Conservation (phyloP, 2,797 vertebrate species). For the Ara ararauna region DNA sequence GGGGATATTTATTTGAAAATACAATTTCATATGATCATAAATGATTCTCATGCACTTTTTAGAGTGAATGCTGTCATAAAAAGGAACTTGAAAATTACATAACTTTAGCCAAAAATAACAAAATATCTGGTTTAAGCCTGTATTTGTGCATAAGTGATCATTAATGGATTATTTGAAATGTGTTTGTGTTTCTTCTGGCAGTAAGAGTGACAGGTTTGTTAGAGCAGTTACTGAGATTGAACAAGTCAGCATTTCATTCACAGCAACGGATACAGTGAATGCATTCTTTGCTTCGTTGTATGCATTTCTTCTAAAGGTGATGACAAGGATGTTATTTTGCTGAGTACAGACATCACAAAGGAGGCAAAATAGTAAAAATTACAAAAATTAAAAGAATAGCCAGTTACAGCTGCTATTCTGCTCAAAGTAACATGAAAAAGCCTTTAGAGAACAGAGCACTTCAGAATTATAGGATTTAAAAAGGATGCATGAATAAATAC, state of each 20-base stretch:
- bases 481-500: background rate
- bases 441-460: background rate
- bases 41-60: background rate
- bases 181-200: background rate
- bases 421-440: background rate
- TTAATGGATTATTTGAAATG: background rate
- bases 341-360: slow-evolving; percentile 1
- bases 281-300: background rate
- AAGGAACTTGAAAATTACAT: background rate
- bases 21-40: background rate
- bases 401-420: background rate
- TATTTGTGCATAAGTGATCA: background rate
- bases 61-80: background rate
- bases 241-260: background rate
- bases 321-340: slow-evolving; percentile 30
- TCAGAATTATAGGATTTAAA: background rate
- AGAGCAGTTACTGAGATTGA: background rate
- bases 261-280: background rate
- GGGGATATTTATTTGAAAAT: background rate
- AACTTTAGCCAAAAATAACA: background rate
- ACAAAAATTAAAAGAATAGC: slow-evolving; percentile 21
- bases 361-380: slow-evolving; percentile 26
- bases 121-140: background rate
- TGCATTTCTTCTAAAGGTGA: slow-evolving; percentile 26
- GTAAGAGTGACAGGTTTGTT: background rate